Evolutionary conservation across 2,888 invertebrate species (phyloP).

Genomic region (Trichogramma dendrolimi): DNA sequence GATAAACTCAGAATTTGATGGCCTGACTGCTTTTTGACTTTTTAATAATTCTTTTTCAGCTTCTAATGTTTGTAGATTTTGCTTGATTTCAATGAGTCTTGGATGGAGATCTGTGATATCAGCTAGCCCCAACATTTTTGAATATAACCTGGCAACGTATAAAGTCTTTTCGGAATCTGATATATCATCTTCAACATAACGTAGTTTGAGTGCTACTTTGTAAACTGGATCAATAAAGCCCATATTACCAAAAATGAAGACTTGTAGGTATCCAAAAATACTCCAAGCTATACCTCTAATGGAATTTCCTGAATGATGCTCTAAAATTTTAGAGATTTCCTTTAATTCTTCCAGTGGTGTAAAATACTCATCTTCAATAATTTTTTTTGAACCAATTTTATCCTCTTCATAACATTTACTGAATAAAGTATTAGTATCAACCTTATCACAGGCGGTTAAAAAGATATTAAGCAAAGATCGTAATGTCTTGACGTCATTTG

Average conservation of each 20-base stretch:
- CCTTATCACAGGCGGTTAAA: conserved; percentile 25
- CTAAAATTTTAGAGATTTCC: conserved; percentile 22
- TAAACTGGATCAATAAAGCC: conserved; percentile 74
- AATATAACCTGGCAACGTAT: conserved; percentile 59
- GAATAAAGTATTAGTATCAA: conserved; percentile 17
- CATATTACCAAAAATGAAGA: conserved; percentile 41
- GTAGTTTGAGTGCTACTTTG: conserved; percentile 69
- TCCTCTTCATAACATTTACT: conserved; percentile 9
- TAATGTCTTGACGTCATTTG: conserved; percentile 38
- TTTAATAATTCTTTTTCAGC: conserved; percentile 31
- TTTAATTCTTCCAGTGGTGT: conserved; percentile 28
- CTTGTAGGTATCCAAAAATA: conserved; percentile 42
- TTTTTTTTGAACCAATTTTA: conserved; percentile 5
- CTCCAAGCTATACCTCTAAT: conserved; percentile 43
- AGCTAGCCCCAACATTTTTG: conserved; percentile 47
- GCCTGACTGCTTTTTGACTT: conserved; percentile 40
- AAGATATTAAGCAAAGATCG: conserved; percentile 34
- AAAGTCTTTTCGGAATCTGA: conserved; percentile 58
- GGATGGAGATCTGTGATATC: conserved; percentile 34
- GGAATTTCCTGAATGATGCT: conserved; percentile 9
- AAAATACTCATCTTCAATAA: conserved; percentile 22
- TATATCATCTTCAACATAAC: conserved; percentile 68
- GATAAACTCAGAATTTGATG: conserved; percentile 35
- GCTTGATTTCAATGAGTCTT: conserved; percentile 29
- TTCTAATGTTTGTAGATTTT: conserved; percentile 28